phyloP scores from a whole-genome alignment of 2,888 invertebrate genomes.

The Lasioglossum marginatum region DNA sequence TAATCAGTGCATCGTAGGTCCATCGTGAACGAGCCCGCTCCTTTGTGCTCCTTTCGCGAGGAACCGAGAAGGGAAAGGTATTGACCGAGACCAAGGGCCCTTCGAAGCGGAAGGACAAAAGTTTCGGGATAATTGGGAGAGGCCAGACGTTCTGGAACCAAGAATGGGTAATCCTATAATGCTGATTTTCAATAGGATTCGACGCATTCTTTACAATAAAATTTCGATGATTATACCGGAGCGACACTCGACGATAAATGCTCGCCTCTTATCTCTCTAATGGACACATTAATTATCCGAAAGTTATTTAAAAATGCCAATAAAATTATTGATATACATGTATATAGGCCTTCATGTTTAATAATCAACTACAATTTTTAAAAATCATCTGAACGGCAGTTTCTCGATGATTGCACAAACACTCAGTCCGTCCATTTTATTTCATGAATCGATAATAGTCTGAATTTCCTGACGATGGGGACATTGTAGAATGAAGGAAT shows the following conservation, averaged over 20 bases:
- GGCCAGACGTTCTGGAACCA: slow-evolving; percentile 59
- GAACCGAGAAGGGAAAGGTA: slow-evolving; percentile 63
- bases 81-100: slow-evolving; percentile 69
- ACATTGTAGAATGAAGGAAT: background rate
- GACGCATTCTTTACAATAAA: slow-evolving; percentile 16
- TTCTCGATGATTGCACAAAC: background rate
- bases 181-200: slow-evolving; percentile 64
- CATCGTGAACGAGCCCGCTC: slow-evolving; percentile 70
- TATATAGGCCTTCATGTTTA: background rate
- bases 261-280: background rate
- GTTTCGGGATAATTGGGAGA: slow-evolving; percentile 78
- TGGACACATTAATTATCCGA: background rate
- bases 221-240: slow-evolving; percentile 3
- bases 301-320: background rate
- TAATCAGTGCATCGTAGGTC: slow-evolving; percentile 80
- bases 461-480: background rate
- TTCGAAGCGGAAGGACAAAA: slow-evolving; percentile 76
- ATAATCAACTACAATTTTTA: background rate
- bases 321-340: background rate
- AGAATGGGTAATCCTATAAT: slow-evolving; percentile 66
- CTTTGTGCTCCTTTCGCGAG: slow-evolving; percentile 67
- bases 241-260: background rate
- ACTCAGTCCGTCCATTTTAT: background rate
- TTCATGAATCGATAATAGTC: background rate
- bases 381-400: background rate